Percentiles rank a stretch among this genome's conserved stretches.
These are phyloP conservation scores for Scaptodrosophila latifasciaeformis DNA, from an alignment of 2,888 invertebrate species.

Conservation along the genomic window DNA sequence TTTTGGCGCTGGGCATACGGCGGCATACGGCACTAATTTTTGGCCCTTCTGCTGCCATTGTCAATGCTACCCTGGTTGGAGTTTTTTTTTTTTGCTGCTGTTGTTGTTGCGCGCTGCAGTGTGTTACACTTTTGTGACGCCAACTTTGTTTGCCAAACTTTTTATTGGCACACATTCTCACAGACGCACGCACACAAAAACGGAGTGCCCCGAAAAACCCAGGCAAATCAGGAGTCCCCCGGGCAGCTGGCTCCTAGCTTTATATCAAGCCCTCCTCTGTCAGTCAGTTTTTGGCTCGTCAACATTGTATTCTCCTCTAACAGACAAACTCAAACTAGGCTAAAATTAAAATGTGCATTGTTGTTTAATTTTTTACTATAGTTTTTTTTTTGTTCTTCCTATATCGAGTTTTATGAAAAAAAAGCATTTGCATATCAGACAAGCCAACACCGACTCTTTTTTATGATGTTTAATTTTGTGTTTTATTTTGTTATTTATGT, in stretches of 20 bases:
- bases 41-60: constrained; percentile 15
- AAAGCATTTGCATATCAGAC: constrained; percentile 51
- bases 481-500: too few species aligned
- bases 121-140: constrained; percentile 62
- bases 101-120: constrained; percentile 45
- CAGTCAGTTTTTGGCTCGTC: too few species aligned
- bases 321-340: constrained; percentile 49
- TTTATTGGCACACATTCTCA: constrained; percentile 66
- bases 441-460: constrained; percentile 4
- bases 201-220: background rate
- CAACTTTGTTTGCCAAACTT: constrained; percentile 68
- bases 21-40: constrained; percentile 41
- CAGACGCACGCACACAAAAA: background rate
- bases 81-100: constrained; percentile 20
- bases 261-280: too few species aligned
- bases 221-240: too few species aligned
- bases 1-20: constrained; percentile 9
- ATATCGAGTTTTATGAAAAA: constrained; percentile 40
- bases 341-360: constrained; percentile 66
- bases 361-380: too few species aligned
- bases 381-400: too few species aligned
- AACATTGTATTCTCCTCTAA: too few species aligned
- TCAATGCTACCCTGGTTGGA: constrained; percentile 21
- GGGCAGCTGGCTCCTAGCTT: too few species aligned
- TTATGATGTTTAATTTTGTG: too few species aligned